Evolutionary conservation across 2,797 vertebrate species (phyloP), one percentile per base, ranked within the genome.

Genomic region (Vespertilio murinus): DNA sequence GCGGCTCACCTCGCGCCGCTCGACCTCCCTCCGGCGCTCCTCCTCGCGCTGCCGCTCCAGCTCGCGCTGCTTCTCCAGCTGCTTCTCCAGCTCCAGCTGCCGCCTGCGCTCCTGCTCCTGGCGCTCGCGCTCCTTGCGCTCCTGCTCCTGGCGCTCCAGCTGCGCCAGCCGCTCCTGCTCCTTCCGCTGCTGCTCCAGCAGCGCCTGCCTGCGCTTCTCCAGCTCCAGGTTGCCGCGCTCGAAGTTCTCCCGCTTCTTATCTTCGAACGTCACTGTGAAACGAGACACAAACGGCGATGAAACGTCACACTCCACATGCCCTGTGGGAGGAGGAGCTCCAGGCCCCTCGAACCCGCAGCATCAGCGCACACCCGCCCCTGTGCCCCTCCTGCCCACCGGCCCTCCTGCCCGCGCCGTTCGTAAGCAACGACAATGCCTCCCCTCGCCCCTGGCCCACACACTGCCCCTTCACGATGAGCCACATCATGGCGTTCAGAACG

Each of bases 231-330:
- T 99, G 49, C 99, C 99, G 6, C 99, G 99, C 96, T 99, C 99
- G 78, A 99, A 99, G 97, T 99, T 99, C 96, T 99, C 99, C 47
- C 99, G 98, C 96, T 99, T 99, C 97, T 99, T 99, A 96, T 99
- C 99, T 97, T 99, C 99, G 85, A 99, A 99, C 0, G 99, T 99
- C 92, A 99, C 99, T 99, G 96, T 0, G 67, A 85, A 2, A 64
- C 23, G 54, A 69, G 80, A 93, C 95, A 49, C 5, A 33, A 47
- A 23, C 11, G 2, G 22, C 11, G 7, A 14, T 18, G 42, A 42
- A 28, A 85, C 74, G 61, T n/a, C 33, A 65, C 18, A 40, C 70
- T 33, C 73, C 59, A 47, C 54, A 67, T 0, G 25, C 9, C 11
- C 54, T n/a, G 42, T 42, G 67, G 45, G 87, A 90, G 52, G 35